Conservation (phyloP, 2,888 invertebrate genomes). For the Idaea aversata region DNA sequence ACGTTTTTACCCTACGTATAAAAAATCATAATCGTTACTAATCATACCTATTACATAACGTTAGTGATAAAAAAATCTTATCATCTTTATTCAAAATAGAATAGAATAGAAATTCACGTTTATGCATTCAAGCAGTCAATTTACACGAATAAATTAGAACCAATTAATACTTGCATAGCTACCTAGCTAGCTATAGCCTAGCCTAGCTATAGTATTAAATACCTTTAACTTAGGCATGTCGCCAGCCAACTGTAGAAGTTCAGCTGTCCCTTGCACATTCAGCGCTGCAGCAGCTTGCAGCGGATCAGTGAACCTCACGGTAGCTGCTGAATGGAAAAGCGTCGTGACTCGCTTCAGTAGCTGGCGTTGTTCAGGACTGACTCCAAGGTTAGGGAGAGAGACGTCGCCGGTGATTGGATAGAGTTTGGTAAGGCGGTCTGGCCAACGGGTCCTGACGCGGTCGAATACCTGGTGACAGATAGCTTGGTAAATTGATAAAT, state of each 20-base stretch:
- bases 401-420: slow-evolving; percentile 88
- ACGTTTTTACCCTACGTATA: too few relatives aligned
- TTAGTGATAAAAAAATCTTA: too few relatives aligned
- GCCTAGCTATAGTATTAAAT: neutral
- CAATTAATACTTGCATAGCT: too few relatives aligned
- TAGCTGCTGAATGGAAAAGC: slow-evolving; percentile 97
- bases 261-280: slow-evolving; percentile 94
- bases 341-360: slow-evolving; percentile 86
- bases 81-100: too few relatives aligned
- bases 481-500: slow-evolving; percentile 1
- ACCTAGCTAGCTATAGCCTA: too few relatives aligned
- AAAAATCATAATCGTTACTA: too few relatives aligned
- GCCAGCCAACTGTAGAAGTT: slow-evolving; percentile 90
- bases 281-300: slow-evolving; percentile 92
- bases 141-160: too few relatives aligned
- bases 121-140: too few relatives aligned
- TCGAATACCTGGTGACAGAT: slow-evolving; percentile 82
- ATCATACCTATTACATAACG: too few relatives aligned
- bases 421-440: slow-evolving; percentile 84
- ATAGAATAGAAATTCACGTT: too few relatives aligned
- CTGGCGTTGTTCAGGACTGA: slow-evolving; percentile 82
- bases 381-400: slow-evolving; percentile 84
- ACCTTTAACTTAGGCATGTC: slow-evolving; percentile 88
- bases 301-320: slow-evolving; percentile 96
- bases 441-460: slow-evolving; percentile 82